Base-by-base conservation (phyloP, 2,888 invertebrate species). In the Leptogaster cylindrica region DNA sequence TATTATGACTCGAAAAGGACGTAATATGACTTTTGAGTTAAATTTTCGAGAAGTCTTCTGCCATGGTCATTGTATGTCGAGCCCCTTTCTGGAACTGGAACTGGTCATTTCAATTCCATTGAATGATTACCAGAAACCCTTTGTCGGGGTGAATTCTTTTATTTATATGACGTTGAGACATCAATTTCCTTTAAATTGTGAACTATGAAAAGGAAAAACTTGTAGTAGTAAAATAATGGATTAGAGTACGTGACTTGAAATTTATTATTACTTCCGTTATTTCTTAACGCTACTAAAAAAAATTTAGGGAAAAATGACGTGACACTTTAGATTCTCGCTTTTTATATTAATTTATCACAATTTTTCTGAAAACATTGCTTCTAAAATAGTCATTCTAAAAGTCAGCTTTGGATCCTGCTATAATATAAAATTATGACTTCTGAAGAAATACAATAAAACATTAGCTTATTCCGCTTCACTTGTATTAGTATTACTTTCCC, bases 121-220 rank as follows among this genome's bases (percentile, higher is more conserved):
- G 55, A 55, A 55, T 55, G 55, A 55, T 55, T 55, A 55, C 55
- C n/a, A 50, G 14, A 23, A 50, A 23, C 36, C 55, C 36, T 39
- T 55, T 55, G 20, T 23, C 16, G n/a, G 39, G 33, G 36, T 36
- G 39, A 36, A 23, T 55, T 39, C 55, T 39, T 55, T 55, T 55
- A 55, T 55, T 55, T 55, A 20, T 55, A 39, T 36, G 55, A 36
- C 36, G 23, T 23, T 55, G 36, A 20, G 39, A 20, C 23, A 36
- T 14, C 28, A 36, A 36, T 55, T n/a, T 36, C 20, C 16, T 18
- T 8, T 20, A 23, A 36, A 55, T 36, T 36, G 55, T 23, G 23
- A 16, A 23, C 55, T 36, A n/a, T 55, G 20, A 33, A 55, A 18
- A n/a, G 23, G 36, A 23, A 8, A 55, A 55, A 31, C 36, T 55